These are phyloP conservation scores for Drosophila fuyamai DNA, from an alignment of 1,140 invertebrate genomes.

Conservation along the genomic window DNA sequence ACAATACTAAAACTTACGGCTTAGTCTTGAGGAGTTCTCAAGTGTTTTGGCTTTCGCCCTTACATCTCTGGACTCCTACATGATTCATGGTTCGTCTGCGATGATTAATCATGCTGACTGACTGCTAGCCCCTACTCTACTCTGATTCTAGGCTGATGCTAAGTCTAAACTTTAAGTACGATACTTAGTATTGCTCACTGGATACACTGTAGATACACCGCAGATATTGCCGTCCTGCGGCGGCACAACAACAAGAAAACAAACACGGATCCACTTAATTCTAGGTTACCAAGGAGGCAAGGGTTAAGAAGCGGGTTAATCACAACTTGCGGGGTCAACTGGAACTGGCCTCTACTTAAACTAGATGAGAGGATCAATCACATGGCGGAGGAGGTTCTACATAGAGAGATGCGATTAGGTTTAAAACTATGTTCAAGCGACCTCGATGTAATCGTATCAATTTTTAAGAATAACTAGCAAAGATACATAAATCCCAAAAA, in stretches of 20 bases:
- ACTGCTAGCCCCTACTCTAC: constrained; percentile 16
- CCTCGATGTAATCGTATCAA: constrained; percentile 1
- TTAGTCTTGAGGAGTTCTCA: constrained; percentile 49
- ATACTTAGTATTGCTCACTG: constrained; percentile 72
- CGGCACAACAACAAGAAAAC: constrained; percentile 34
- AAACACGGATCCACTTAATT: constrained; percentile 58
- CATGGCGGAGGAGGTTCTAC: constrained; percentile 32
- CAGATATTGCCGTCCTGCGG: constrained; percentile 20
- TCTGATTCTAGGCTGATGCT: constrained; percentile 7
- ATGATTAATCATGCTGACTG: constrained; percentile 67
- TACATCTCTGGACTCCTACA: constrained; percentile 29
- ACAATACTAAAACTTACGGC: constrained; percentile 74
- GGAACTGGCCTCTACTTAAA: constrained; percentile 18
- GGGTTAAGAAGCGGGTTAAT: constrained; percentile 6
- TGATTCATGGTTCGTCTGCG: constrained; percentile 36
- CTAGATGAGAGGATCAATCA: constrained; percentile 27
- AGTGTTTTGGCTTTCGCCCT: constrained; percentile 23
- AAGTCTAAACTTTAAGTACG: constrained; percentile 54
- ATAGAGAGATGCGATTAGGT: constrained; percentile 15
- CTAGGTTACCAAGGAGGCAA: constrained; percentile 16
- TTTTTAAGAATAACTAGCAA: no score
- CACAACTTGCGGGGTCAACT: constrained; percentile 28
- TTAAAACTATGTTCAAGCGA: constrained; percentile 22
- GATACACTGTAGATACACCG: constrained; percentile 62
- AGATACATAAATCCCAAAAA: not conserved